A percentile compares a stretch with the other conserved stretches of the same genome.
phyloP scores from a whole-genome alignment of 2,113 vertebrate genomes.

The Phodopus roborovskii region DNA sequence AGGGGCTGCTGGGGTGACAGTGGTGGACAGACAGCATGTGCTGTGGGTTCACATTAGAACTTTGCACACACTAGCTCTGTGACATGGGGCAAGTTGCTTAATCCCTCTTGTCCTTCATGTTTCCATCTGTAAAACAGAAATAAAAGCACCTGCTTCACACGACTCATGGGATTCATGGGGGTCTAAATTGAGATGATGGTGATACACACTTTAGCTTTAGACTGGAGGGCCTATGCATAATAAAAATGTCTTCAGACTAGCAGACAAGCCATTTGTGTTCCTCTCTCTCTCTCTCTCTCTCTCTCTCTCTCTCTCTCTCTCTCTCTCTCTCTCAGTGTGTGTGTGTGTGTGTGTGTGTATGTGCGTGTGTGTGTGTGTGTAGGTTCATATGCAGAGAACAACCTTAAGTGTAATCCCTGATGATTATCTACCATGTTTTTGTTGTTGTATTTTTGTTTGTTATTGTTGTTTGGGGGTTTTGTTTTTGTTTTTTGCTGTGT shows the following conservation, averaged over 20 bases:
- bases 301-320: too few species aligned
- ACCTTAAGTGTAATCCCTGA: background rate
- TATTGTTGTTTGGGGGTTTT: background rate
- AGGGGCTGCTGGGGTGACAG: background rate
- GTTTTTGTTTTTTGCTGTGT: background rate
- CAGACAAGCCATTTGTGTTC: background rate
- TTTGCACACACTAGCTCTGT: background rate
- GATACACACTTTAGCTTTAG: background rate
- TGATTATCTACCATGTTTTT: too few species aligned
- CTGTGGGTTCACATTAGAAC: background rate
- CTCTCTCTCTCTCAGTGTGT: too few species aligned
- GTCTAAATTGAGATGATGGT: constrained; percentile 15
- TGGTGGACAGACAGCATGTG: background rate
- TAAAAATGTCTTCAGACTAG: background rate
- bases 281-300: too few species aligned
- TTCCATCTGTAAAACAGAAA: constrained; percentile 33
- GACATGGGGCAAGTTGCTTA: background rate
- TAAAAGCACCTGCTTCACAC: constrained; percentile 9
- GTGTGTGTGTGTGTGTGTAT: background rate
- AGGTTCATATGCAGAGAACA: background rate
- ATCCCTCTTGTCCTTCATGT: background rate
- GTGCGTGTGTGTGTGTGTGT: background rate
- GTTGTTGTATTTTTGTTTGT: background rate
- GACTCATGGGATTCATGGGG: background rate
- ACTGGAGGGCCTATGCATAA: background rate